These are phyloP conservation scores for Schlechtendalia chinensis DNA, from an alignment of 1,140 invertebrate species.

Conservation along the genomic window DNA sequence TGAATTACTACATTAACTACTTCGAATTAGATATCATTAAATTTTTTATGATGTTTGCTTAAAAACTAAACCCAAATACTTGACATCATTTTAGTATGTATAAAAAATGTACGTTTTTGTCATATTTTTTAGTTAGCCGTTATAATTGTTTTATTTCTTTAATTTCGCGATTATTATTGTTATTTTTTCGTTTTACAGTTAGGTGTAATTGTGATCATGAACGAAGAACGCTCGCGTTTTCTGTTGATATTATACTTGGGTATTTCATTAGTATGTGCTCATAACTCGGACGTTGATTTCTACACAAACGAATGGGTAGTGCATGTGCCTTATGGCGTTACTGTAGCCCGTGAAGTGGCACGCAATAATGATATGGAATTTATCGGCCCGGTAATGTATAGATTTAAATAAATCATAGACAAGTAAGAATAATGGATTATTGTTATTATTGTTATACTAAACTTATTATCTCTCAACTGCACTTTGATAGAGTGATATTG, in stretches of 20 bases:
- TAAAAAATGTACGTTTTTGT: background rate
- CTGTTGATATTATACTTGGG: background rate
- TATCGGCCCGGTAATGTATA: slow-evolving; percentile 10
- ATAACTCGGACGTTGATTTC: background rate
- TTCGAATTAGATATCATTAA: too few species aligned
- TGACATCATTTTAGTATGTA: too few species aligned
- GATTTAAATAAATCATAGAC: background rate
- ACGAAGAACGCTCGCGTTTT: too few species aligned
- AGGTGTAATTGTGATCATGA: background rate
- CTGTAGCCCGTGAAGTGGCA: background rate
- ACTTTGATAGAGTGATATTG: too few species aligned
- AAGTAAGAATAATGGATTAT: background rate
- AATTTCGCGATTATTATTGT: too few species aligned
- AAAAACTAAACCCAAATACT: too few species aligned
- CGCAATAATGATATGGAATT: background rate
- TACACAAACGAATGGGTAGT: slow-evolving; percentile 20
- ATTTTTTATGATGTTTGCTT: too few species aligned
- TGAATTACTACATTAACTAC: too few species aligned
- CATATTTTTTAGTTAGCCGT: background rate
- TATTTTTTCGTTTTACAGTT: background rate
- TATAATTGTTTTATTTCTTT: background rate
- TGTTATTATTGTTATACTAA: too few species aligned
- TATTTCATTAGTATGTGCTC: background rate
- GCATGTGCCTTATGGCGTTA: background rate
- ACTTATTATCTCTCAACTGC: too few species aligned